phyloP scores from a whole-genome alignment of 2,888 invertebrate genomes.

The Ctenicera cuprea region DNA sequence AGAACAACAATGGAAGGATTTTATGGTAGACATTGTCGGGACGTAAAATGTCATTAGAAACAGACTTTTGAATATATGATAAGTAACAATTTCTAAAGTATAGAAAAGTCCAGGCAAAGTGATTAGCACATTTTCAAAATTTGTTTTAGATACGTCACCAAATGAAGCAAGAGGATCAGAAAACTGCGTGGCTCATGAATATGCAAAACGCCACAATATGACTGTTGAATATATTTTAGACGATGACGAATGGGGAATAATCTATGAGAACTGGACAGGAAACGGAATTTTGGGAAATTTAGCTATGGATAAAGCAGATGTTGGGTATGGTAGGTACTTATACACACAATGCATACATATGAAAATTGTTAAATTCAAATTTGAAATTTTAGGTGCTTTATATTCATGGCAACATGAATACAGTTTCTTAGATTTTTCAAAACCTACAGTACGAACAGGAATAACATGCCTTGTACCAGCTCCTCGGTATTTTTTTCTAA shows the following conservation, averaged over 20 bases:
- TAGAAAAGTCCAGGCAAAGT: too few relatives aligned
- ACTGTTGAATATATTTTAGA: constrained; percentile 72
- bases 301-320: constrained; percentile 77
- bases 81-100: too few relatives aligned
- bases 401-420: constrained; percentile 80
- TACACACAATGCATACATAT: neutral
- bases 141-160: constrained; percentile 40
- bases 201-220: constrained; percentile 73
- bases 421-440: constrained; percentile 78
- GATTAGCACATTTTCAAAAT: too few relatives aligned
- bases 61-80: too few relatives aligned
- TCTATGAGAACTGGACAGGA: constrained; percentile 80
- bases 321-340: constrained; percentile 74
- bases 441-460: constrained; percentile 77
- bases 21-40: too few relatives aligned
- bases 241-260: constrained; percentile 80
- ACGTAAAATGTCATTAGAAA: too few relatives aligned
- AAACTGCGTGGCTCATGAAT: constrained; percentile 73
- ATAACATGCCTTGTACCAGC: constrained; percentile 82
- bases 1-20: too few relatives aligned
- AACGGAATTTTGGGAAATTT: constrained; percentile 80
- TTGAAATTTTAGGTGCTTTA: constrained; percentile 70
- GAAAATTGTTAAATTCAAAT: constrained; percentile 3
- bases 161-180: constrained; percentile 75
- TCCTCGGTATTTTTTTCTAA: constrained; percentile 72